Conservation (phyloP, 2,888 invertebrate genomes). For the Idaea dimidiata region DNA sequence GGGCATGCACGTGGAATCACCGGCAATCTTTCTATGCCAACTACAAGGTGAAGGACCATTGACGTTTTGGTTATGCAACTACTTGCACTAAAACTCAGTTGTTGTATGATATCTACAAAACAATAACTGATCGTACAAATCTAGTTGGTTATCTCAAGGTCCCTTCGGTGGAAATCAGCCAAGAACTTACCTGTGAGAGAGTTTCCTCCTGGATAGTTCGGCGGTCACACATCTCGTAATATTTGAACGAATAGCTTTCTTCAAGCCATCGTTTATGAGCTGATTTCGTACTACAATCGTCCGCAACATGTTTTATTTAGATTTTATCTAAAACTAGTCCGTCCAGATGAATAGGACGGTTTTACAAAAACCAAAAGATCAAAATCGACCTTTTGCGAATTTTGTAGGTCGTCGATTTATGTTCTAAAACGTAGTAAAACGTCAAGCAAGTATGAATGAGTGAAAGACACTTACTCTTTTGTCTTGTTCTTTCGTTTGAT, state of each 20-base stretch:
- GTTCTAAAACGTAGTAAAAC: too few relatives aligned
- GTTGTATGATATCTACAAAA: slow-evolving; percentile 14
- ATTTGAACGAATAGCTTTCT: slow-evolving; percentile 81
- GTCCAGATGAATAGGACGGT: slow-evolving; percentile 70
- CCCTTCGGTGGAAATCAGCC: background rate
- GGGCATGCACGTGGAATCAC: slow-evolving; percentile 37
- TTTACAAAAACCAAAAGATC: slow-evolving; percentile 43
- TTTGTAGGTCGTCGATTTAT: slow-evolving; percentile 66
- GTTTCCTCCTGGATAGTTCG: slow-evolving; percentile 82
- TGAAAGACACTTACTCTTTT: background rate
- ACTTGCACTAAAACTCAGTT: slow-evolving; percentile 20
- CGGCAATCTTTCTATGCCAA: slow-evolving; percentile 41
- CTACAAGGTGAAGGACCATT: slow-evolving; percentile 53
- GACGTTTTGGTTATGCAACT: slow-evolving; percentile 79
- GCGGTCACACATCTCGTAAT: slow-evolving; percentile 81
- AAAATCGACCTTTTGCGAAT: slow-evolving; percentile 68
- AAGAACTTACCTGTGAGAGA: slow-evolving; percentile 79
- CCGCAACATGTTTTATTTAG: slow-evolving; percentile 84
- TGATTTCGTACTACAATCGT: slow-evolving; percentile 86
- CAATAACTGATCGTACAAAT: slow-evolving; percentile 5
- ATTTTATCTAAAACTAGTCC: slow-evolving; percentile 52
- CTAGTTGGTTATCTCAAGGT: background rate
- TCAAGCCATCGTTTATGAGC: slow-evolving; percentile 82
- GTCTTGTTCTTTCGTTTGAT: background rate
- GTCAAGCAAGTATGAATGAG: background rate